Evolutionary conservation across 2,113 vertebrate species (phyloP).

Genomic region (Ailuropoda melanoleuca): DNA sequence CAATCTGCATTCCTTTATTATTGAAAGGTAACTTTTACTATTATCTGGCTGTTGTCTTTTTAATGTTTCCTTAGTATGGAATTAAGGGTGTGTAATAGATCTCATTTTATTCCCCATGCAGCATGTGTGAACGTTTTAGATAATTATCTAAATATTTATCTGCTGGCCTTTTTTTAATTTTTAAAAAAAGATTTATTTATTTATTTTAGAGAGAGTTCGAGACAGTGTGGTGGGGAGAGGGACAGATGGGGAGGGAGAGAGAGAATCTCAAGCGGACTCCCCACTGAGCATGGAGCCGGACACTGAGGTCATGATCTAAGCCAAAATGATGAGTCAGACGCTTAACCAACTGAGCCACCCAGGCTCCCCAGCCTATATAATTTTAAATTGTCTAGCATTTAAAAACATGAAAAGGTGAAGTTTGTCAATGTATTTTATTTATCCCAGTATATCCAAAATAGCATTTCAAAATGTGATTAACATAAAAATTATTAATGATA

Average conservation of each 20-base stretch:
- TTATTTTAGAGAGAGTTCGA: not conserved
- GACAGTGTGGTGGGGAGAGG: not conserved
- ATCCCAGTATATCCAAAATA: not conserved
- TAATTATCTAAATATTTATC: not conserved
- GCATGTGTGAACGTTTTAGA: not conserved
- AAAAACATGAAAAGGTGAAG: not conserved
- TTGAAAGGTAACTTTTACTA: not conserved
- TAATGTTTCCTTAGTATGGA: not conserved
- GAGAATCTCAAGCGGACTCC: not conserved
- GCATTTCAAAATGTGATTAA: not conserved
- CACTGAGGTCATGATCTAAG: not conserved
- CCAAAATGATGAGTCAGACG: not conserved
- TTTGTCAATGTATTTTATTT: not conserved
- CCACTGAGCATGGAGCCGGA: not conserved
- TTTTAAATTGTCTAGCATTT: constrained; percentile 24
- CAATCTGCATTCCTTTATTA: not conserved
- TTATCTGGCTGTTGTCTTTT: not conserved
- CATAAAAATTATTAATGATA: not conserved
- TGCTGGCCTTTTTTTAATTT: too few species aligned
- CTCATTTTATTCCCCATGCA: not conserved
- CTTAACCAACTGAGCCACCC: not conserved
- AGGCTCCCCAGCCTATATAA: not conserved
- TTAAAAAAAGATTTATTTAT: not conserved
- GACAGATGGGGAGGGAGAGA: not conserved
- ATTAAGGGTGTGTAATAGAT: not conserved